Evolutionary conservation across 2,113 vertebrate species (phyloP).

Genomic region (Salvator merianae): DNA sequence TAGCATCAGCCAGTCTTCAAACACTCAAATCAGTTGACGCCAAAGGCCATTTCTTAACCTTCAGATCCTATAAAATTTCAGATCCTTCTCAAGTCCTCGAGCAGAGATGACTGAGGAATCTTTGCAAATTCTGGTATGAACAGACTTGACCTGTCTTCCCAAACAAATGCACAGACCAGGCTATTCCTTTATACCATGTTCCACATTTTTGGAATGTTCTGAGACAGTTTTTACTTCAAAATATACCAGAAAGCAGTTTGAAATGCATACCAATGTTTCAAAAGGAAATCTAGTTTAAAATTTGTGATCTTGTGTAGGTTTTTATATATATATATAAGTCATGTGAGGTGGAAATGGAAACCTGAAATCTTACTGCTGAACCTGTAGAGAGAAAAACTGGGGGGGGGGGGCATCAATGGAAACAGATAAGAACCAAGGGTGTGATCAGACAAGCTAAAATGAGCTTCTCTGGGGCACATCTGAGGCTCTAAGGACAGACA

Average conservation of each 20-base stretch:
- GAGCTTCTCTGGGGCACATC: no score
- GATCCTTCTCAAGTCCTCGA: neutral
- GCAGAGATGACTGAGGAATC: no score
- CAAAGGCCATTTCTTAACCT: neutral
- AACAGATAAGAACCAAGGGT: no score
- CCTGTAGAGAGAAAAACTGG: no score
- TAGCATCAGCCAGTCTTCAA: neutral
- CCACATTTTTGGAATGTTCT: neutral
- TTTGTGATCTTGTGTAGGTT: neutral
- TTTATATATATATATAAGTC: no score
- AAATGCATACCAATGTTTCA: neutral
- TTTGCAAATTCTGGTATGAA: neutral
- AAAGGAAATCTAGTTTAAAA: neutral
- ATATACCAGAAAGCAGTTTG: neutral
- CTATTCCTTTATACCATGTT: neutral
- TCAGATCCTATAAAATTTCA: no score
- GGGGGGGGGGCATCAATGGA: no score
- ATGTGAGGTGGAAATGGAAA: no score
- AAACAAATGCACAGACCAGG: neutral
- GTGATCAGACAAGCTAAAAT: no score
- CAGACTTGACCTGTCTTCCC: no score
- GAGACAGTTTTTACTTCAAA: neutral
- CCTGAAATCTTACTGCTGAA: no score
- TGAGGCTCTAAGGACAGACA: no score
- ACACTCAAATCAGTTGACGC: neutral